Percentiles rank a stretch among this genome's conserved stretches.
These are phyloP conservation scores for Calypte anna DNA, from an alignment of 2,113 vertebrate species.

Conservation along the genomic window DNA sequence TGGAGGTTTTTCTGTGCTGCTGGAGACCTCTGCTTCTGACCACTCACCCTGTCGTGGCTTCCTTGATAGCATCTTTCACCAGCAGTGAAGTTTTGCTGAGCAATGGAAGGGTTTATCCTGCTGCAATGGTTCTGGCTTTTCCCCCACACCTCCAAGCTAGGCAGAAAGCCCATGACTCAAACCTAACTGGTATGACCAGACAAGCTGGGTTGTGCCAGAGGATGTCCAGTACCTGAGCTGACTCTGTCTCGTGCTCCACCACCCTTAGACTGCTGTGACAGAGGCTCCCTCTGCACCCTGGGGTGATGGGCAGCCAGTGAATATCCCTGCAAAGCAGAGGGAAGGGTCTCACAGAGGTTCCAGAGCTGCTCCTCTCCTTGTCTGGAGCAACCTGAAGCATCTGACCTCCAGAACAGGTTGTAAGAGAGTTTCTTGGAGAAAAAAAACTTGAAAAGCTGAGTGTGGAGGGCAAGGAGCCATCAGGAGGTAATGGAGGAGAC, in stretches of 20 bases:
- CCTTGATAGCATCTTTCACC: neutral
- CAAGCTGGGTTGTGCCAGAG: neutral
- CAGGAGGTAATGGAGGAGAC: neutral
- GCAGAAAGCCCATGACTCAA: conserved; percentile 22
- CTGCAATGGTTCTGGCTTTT: neutral
- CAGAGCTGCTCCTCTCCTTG: neutral
- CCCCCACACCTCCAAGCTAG: neutral
- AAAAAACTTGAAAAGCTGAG: neutral
- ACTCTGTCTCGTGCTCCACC: neutral
- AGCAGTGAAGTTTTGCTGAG: neutral
- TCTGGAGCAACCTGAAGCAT: neutral
- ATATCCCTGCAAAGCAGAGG: neutral
- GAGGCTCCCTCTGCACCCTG: neutral
- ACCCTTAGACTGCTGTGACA: neutral
- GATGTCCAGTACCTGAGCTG: conserved; percentile 45
- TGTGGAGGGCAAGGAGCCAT: neutral
- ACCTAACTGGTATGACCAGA: conserved; percentile 52
- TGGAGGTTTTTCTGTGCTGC: accelerated
- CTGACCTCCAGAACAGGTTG: neutral
- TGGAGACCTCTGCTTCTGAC: neutral
- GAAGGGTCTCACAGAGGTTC: neutral
- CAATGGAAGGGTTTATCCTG: neutral
- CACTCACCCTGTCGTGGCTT: neutral
- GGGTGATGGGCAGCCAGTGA: neutral
- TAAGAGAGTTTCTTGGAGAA: neutral